phyloP scores from a whole-genome alignment of 2,797 vertebrate genomes.

The Phrynocephalus forsythii region DNA sequence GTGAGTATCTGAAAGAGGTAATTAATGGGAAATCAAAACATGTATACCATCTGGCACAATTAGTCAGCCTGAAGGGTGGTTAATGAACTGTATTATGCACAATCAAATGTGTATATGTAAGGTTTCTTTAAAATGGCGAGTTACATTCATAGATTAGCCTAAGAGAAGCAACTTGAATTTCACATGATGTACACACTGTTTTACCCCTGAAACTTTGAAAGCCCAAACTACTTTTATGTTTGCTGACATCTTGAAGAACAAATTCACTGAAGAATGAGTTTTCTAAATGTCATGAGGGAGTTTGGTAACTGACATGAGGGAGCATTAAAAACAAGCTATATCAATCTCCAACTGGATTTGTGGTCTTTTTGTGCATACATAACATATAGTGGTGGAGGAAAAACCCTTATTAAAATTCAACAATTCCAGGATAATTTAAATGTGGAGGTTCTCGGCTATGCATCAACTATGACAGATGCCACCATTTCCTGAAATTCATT shows the following conservation, averaged over 20 bases:
- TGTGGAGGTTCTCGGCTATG: conserved; percentile 15
- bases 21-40: conserved; percentile 70
- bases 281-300: conserved; percentile 36
- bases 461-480: conserved; percentile 31
- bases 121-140: background rate
- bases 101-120: conserved; percentile 36
- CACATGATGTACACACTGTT: conserved; percentile 13
- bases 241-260: conserved; percentile 36
- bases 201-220: conserved; percentile 29
- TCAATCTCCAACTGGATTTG: conserved; percentile 25
- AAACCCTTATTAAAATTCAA: conserved; percentile 43
- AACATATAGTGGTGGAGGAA: conserved; percentile 32
- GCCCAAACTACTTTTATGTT: background rate
- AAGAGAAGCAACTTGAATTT: conserved; percentile 12
- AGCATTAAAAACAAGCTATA: conserved; percentile 24
- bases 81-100: conserved; percentile 73
- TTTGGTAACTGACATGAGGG: conserved; percentile 28
- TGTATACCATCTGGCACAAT: conserved; percentile 72
- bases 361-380: conserved; percentile 31
- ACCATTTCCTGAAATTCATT: conserved; percentile 33
- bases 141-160: conserved; percentile 1
- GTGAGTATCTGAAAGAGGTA: conserved; percentile 67
- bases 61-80: conserved; percentile 64
- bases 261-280: conserved; percentile 17
- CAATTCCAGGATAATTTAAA: conserved; percentile 10